A percentile compares a stretch with the other conserved stretches of the same genome.
Evolutionary conservation across 1,140 invertebrate species (phyloP).

Genomic region (Aplysia californica): DNA sequence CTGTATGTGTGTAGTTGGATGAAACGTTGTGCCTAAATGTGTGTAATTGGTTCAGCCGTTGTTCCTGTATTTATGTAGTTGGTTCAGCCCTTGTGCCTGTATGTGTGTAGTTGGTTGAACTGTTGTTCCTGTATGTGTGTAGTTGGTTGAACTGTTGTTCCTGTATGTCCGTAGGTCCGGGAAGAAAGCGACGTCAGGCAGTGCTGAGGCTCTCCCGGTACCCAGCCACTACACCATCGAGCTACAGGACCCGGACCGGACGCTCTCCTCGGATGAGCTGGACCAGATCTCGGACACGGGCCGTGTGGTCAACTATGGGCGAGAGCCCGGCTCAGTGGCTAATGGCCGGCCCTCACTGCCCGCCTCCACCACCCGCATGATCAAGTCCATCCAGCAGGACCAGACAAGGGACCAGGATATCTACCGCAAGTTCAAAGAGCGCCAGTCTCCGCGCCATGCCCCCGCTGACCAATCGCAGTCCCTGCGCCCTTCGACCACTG

Average conservation of each 20-base stretch:
- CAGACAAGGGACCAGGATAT: conserved; percentile 42
- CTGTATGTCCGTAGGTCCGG: too few relatives aligned
- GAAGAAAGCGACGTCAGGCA: conserved; percentile 18
- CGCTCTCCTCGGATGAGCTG: conserved; percentile 13
- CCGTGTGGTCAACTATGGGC: not conserved
- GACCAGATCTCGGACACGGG: not conserved
- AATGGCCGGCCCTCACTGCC: not conserved
- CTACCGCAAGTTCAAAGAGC: conserved; percentile 51
- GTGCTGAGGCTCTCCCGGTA: not conserved
- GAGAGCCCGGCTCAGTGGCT: not conserved
- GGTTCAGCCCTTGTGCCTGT: too few relatives aligned
- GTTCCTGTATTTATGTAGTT: too few relatives aligned
- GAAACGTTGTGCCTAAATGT: too few relatives aligned
- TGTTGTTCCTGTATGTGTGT: too few relatives aligned
- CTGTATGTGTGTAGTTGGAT: too few relatives aligned
- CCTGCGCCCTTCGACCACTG: too few relatives aligned
- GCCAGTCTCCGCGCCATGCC: conserved; percentile 34
- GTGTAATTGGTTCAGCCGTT: too few relatives aligned
- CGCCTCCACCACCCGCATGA: conserved; percentile 38
- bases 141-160: too few relatives aligned
- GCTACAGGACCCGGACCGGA: conserved; percentile 15
- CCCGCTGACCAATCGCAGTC: not conserved
- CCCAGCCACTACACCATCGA: conserved; percentile 18
- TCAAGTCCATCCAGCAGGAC: conserved; percentile 53
- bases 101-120: too few relatives aligned